A percentile compares a stretch with the other conserved stretches of the same genome.
Conservation (phyloP, 2,113 vertebrate genomes). For the Platichthys flesus region DNA sequence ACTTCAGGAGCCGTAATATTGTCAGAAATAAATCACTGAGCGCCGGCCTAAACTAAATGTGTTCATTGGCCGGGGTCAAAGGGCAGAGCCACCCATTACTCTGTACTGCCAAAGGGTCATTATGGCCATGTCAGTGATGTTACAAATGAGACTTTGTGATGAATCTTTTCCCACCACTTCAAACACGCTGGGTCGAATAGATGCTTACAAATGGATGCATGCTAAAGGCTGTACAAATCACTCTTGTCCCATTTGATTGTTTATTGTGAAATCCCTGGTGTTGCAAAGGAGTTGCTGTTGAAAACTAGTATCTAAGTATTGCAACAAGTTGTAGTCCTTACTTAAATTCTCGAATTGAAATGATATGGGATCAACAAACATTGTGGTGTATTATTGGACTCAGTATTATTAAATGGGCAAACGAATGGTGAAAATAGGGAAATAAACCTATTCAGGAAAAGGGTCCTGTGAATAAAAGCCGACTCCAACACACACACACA, state of each 20-base stretch:
- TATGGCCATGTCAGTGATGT: slow-evolving; percentile 78
- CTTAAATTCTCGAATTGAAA: not conserved
- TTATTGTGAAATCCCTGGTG: not conserved
- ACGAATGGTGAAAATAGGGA: not conserved
- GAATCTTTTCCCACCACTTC: slow-evolving; percentile 79
- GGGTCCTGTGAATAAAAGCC: not conserved
- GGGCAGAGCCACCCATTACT: slow-evolving; percentile 81
- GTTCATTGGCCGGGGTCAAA: slow-evolving; percentile 78
- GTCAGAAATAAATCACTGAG: slow-evolving; percentile 82
- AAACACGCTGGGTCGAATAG: slow-evolving; percentile 50
- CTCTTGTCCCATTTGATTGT: slow-evolving; percentile 7
- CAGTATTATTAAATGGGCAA: not conserved
- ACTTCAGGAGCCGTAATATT: slow-evolving; percentile 80
- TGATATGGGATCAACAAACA: not conserved
- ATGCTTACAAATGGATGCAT: slow-evolving; percentile 50
- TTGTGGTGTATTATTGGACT: not conserved
- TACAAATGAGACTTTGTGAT: slow-evolving; percentile 83
- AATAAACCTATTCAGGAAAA: slow-evolving; percentile 1
- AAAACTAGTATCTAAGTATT: not conserved
- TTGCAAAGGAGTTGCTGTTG: not conserved
- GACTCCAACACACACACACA: not conserved
- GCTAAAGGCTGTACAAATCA: slow-evolving; percentile 37
- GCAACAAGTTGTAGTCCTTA: not conserved
- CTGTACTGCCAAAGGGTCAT: slow-evolving; percentile 79
- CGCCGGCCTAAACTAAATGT: slow-evolving; percentile 74